A percentile compares a stretch with the other conserved stretches of the same genome.
phyloP scores from a whole-genome alignment of 2,797 vertebrate genomes.

The Jordanella pulchra region DNA sequence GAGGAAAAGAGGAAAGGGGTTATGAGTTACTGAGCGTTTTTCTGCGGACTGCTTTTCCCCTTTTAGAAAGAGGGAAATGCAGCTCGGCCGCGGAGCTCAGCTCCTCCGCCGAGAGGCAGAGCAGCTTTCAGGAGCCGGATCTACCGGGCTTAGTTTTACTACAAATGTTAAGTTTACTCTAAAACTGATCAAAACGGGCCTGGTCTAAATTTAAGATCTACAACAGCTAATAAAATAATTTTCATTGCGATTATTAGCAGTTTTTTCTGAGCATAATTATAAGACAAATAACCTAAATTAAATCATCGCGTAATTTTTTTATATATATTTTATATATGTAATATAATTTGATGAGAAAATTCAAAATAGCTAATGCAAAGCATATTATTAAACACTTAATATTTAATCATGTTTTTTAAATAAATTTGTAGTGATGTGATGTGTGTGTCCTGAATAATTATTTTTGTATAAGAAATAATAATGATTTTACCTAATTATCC shows the following conservation, averaged over 20 bases:
- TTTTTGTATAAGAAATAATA: neutral
- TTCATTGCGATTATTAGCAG: neutral
- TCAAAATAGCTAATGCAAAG: neutral
- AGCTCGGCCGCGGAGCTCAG: conserved; percentile 36
- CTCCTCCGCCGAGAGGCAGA: neutral
- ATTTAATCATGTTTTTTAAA: neutral
- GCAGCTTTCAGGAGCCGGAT: neutral
- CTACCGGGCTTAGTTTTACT: neutral
- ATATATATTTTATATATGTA: neutral
- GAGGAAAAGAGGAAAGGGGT: neutral
- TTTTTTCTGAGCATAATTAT: neutral
- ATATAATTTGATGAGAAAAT: neutral
- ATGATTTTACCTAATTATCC: neutral
- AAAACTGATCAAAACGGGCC: neutral
- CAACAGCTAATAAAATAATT: neutral
- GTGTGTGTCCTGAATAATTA: neutral
- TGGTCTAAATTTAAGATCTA: neutral
- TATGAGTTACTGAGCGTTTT: conserved; percentile 8
- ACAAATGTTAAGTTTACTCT: neutral
- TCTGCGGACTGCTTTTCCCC: conserved; percentile 72
- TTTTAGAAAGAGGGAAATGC: conserved; percentile 63
- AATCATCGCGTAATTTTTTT: neutral
- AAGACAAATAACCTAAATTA: neutral
- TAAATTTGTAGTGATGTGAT: neutral
- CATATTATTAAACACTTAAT: neutral